Evolutionary conservation across 2,113 vertebrate genomes (phyloP).

Genomic region (Bombycilla garrulus): DNA sequence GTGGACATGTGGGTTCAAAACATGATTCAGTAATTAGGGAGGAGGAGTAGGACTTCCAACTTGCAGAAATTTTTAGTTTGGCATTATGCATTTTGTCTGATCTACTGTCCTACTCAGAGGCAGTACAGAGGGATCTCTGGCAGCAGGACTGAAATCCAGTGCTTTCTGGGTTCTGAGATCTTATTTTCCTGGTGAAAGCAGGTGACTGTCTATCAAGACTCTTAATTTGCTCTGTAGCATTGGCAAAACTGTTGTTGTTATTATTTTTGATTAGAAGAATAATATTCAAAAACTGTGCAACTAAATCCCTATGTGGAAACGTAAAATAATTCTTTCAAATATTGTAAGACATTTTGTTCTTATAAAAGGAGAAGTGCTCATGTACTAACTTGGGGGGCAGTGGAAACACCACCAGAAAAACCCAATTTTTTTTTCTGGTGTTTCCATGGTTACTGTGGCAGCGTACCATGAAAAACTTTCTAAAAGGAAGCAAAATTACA

Average conservation of each 20-base stretch:
- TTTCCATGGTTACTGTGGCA: not conserved
- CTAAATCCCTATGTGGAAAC: not conserved
- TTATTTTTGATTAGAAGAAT: not conserved
- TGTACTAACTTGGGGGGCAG: not conserved
- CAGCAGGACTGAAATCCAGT: not conserved
- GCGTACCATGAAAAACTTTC: not conserved
- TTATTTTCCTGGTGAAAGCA: not conserved
- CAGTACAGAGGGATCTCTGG: not conserved
- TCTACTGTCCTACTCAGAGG: not conserved
- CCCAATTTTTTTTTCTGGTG: accelerated
- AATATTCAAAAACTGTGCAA: not conserved
- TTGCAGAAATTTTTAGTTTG: not conserved
- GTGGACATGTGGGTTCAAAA: not conserved
- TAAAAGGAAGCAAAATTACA: not conserved
- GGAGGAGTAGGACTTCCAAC: not conserved
- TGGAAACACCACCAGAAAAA: not conserved
- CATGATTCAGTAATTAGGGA: not conserved
- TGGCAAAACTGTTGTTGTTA: not conserved
- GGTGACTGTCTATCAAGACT: not conserved
- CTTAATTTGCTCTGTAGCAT: not conserved
- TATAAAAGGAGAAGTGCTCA: not conserved
- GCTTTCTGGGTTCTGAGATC: not conserved
- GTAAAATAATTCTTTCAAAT: not conserved
- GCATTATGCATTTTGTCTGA: not conserved
- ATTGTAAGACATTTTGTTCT: not conserved